Conservation (phyloP, 2,113 vertebrate genomes). For the Hippocampus comes region DNA sequence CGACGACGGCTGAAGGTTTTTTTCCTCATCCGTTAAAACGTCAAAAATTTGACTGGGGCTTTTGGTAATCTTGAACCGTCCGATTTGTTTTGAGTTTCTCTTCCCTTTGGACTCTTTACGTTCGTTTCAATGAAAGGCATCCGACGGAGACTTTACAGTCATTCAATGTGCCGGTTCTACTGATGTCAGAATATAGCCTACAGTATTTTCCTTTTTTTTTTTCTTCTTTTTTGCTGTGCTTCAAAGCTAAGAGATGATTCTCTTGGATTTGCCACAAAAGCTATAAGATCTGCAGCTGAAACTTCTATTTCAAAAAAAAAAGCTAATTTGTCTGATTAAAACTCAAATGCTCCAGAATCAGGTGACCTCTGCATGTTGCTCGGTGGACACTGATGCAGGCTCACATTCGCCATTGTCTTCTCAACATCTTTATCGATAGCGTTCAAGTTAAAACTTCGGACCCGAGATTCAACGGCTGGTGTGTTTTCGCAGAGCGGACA, state of each 20-base stretch:
- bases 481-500: neutral
- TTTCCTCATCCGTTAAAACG: neutral
- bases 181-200: neutral
- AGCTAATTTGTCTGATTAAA: no score
- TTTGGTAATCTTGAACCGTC: neutral
- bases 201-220: neutral
- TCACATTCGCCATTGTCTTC: no score
- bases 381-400: no score
- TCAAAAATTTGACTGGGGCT: neutral
- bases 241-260: neutral
- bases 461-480: neutral
- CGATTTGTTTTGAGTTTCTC: neutral
- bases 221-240: neutral
- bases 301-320: neutral
- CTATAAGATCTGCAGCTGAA: neutral
- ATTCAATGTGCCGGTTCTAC: neutral
- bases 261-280: neutral
- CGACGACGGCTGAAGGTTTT: neutral
- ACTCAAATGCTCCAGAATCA: no score
- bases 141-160: neutral
- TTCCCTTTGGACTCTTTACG: neutral
- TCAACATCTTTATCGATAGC: neutral
- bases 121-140: neutral
- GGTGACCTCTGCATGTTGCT: no score
- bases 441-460: neutral